These are phyloP conservation scores for Lasioglossum zephyrum DNA, from an alignment of 2,888 invertebrate genomes.

Conservation along the genomic window DNA sequence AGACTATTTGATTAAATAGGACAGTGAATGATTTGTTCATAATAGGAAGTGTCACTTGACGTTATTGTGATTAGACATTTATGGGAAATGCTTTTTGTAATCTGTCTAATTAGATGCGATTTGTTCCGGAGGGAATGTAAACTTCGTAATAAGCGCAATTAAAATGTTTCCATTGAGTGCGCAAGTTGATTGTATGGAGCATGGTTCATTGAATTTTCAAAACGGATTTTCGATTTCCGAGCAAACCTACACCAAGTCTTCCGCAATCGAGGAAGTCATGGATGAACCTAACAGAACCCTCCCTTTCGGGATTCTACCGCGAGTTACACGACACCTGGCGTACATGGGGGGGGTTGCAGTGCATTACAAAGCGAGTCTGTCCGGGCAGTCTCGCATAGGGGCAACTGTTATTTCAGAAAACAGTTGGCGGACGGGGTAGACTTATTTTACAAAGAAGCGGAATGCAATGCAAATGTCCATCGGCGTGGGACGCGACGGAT, in stretches of 20 bases:
- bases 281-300: not conserved
- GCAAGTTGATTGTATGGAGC: too few relatives aligned
- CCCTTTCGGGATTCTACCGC: not conserved
- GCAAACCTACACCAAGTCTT: not conserved
- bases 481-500: not conserved
- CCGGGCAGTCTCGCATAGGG: not conserved
- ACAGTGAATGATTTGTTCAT: not conserved
- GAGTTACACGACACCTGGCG: not conserved
- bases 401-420: constrained; percentile 14
- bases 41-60: not conserved
- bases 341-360: not conserved
- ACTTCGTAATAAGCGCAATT: not conserved
- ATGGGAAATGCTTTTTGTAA: not conserved
- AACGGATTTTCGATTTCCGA: not conserved
- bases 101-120: not conserved
- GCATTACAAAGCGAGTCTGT: not conserved
- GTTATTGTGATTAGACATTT: not conserved
- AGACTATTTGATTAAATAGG: not conserved
- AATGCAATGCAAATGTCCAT: constrained; percentile 16
- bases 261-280: not conserved
- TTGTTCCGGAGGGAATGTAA: not conserved
- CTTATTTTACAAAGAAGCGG: constrained; percentile 13
- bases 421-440: not conserved
- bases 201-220: not conserved
- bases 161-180: not conserved